Conservation (phyloP, 2,888 invertebrate species). For the Tipula confusa region DNA sequence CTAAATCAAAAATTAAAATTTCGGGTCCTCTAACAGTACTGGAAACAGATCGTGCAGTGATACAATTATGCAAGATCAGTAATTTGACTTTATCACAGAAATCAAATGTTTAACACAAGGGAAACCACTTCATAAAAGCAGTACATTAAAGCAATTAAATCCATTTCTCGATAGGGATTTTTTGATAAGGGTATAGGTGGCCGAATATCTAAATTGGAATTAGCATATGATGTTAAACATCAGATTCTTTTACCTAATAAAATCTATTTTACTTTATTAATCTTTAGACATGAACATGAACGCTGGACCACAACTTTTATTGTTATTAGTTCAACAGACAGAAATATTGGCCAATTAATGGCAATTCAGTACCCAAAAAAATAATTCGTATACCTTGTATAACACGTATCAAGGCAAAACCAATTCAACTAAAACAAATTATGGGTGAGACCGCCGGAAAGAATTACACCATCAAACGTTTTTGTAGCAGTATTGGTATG, state of each 20-base stretch:
- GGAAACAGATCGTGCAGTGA: not conserved
- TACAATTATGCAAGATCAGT: no score
- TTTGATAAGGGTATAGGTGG: not conserved
- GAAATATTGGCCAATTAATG: not conserved
- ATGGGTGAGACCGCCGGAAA: not conserved
- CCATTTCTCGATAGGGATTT: not conserved
- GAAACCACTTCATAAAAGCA: not conserved
- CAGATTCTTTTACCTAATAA: not conserved
- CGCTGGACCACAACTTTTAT: not conserved
- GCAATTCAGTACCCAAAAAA: not conserved
- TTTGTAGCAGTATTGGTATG: not conserved
- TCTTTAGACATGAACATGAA: not conserved
- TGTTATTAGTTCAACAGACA: not conserved
- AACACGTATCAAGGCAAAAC: not conserved
- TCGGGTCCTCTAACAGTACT: not conserved
- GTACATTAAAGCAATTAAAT: not conserved
- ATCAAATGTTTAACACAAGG: not conserved
- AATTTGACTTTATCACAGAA: not conserved
- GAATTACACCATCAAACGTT: not conserved
- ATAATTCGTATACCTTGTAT: not conserved
- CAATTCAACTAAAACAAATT: not conserved
- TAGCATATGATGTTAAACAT: not conserved
- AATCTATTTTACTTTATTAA: not conserved
- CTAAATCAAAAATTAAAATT: not conserved
- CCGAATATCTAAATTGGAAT: not conserved